These are phyloP conservation scores for Drosophila sucinea DNA, from an alignment of 1,140 invertebrate species.

Conservation along the genomic window DNA sequence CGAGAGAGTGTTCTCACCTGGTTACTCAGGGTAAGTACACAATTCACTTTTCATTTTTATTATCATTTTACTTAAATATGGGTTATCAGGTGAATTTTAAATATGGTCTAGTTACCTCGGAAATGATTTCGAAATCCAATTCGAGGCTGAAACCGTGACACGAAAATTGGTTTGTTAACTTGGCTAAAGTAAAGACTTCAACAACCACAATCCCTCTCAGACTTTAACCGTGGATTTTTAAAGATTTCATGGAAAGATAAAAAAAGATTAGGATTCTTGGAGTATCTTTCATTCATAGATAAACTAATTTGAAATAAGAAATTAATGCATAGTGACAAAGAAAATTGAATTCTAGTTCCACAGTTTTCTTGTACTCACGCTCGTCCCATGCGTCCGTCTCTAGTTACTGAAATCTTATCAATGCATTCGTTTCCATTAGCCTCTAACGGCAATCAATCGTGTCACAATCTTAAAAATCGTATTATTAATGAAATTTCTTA, in stretches of 20 bases:
- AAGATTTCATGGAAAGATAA: too few species aligned
- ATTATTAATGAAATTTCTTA: slow-evolving; percentile 47
- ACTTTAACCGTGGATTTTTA: too few species aligned
- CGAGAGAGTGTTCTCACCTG: slow-evolving; percentile 95
- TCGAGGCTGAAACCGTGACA: neutral
- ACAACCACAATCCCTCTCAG: too few species aligned
- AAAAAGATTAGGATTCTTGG: too few species aligned
- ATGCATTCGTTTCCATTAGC: slow-evolving; percentile 38
- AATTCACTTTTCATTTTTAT: slow-evolving; percentile 15
- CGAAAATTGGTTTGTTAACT: neutral
- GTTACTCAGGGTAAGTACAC: slow-evolving; percentile 86
- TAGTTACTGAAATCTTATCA: slow-evolving; percentile 31
- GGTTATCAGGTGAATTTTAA: slow-evolving; percentile 21
- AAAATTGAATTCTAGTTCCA: neutral
- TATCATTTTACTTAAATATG: slow-evolving; percentile 23
- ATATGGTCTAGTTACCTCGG: slow-evolving; percentile 11
- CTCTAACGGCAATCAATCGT: slow-evolving; percentile 35
- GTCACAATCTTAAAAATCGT: slow-evolving; percentile 37
- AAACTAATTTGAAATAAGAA: too few species aligned
- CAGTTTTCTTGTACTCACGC: neutral
- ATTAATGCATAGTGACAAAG: neutral
- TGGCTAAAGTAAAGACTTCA: too few species aligned
- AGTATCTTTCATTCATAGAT: too few species aligned
- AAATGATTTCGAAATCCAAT: neutral
- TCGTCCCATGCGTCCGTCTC: slow-evolving; percentile 9